Evolutionary conservation across 2,888 invertebrate genomes (phyloP).

Genomic region (Disparrhopalites patrizii): DNA sequence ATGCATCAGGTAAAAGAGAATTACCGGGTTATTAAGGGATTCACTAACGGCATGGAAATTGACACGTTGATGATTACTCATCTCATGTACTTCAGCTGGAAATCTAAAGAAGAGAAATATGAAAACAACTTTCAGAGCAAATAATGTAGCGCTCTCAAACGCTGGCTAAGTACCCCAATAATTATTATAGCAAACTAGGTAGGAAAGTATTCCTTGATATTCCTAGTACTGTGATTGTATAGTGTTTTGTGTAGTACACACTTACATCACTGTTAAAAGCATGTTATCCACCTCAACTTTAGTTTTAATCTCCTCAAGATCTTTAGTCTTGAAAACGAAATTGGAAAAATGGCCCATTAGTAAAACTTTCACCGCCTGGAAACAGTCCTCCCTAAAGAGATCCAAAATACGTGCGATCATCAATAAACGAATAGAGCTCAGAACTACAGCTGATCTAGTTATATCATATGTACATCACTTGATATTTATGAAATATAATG

Average conservation of each 20-base stretch:
- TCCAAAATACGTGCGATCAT: too few relatives aligned
- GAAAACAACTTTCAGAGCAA: background rate
- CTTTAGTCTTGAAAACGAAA: conserved; percentile 20
- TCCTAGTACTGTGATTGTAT: too few relatives aligned
- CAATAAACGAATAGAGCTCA: too few relatives aligned
- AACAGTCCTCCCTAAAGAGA: conserved; percentile 35
- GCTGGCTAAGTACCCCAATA: background rate
- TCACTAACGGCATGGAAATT: too few relatives aligned
- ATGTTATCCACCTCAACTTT: conserved; percentile 22
- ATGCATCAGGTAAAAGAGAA: conserved; percentile 14
- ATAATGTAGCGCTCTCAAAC: background rate
- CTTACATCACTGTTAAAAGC: conserved; percentile 33
- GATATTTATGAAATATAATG: too few relatives aligned
- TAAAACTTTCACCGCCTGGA: conserved; percentile 33
- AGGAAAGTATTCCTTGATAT: background rate
- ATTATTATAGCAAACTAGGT: background rate
- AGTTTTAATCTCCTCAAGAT: conserved; percentile 22
- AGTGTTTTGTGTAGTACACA: too few relatives aligned
- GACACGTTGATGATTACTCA: conserved; percentile 25
- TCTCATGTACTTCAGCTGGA: conserved; percentile 9
- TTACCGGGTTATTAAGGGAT: conserved; percentile 16
- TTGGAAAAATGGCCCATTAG: conserved; percentile 34
- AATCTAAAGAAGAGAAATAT: too few relatives aligned
- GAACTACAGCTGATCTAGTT: too few relatives aligned
- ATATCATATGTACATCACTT: too few relatives aligned